phyloP scores from a whole-genome alignment of 1,140 invertebrate species.

The Drosophila micromelanica region DNA sequence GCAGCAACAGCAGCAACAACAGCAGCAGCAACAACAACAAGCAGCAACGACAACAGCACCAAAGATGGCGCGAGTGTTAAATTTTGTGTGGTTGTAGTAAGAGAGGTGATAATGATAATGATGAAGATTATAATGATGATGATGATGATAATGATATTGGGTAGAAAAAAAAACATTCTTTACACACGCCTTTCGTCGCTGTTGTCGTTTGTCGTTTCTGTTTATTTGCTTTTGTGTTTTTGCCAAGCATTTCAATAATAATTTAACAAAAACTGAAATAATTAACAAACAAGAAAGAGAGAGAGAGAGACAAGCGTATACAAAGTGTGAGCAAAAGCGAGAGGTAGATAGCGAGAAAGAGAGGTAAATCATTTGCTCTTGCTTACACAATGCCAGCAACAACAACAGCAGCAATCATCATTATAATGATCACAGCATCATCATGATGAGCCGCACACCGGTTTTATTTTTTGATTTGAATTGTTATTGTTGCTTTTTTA shows the following conservation, averaged over 20 bases:
- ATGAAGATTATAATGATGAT: constrained; percentile 16
- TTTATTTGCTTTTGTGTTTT: constrained; percentile 42
- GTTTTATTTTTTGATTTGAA: constrained; percentile 4
- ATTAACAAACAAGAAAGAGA: constrained; percentile 63
- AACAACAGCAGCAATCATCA: constrained; percentile 5
- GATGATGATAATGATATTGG: constrained; percentile 7
- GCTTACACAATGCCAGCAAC: constrained; percentile 2
- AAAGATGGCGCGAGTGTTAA: constrained; percentile 71
- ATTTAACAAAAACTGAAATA: constrained; percentile 80
- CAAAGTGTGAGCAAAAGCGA: background rate
- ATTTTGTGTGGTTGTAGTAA: constrained; percentile 44
- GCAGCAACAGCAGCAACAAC: constrained; percentile 39
- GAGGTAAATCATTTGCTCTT: constrained; percentile 32
- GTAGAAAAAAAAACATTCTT: constrained; percentile 64
- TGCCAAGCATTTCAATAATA: constrained; percentile 75
- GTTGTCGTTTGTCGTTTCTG: constrained; percentile 22
- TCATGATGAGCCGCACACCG: constrained; percentile 27
- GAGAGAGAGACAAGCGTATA: background rate
- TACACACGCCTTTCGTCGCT: constrained; percentile 60
- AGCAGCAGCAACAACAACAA: constrained; percentile 9
- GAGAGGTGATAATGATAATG: constrained; percentile 31
- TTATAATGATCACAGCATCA: constrained; percentile 4
- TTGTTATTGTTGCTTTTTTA: constrained; percentile 12
- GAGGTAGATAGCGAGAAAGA: constrained; percentile 1
- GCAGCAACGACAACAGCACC: constrained; percentile 49